Evolutionary conservation across 2,888 invertebrate genomes (phyloP).

Genomic region (Electrophaes corylata): DNA sequence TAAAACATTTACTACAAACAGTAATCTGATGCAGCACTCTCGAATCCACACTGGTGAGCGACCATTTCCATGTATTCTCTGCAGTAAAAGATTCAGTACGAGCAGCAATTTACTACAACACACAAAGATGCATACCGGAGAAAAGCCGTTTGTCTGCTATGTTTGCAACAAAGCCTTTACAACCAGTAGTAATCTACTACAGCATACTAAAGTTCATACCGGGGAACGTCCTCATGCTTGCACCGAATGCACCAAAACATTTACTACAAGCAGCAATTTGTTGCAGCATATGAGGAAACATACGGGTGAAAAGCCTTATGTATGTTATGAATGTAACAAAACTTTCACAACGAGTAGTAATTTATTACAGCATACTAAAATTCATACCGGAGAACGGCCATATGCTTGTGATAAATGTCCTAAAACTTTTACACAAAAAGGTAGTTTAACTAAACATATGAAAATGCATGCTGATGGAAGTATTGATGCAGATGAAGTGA

Average conservation of each 20-base stretch:
- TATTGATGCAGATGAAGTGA: background rate
- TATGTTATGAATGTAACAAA: constrained; percentile 23
- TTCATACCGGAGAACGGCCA: constrained; percentile 14
- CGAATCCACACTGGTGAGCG: constrained; percentile 19
- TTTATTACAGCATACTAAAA: constrained; percentile 14
- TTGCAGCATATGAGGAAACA: constrained; percentile 21
- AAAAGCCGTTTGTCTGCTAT: constrained; percentile 20
- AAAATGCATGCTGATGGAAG: constrained; percentile 14
- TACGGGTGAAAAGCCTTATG: constrained; percentile 16
- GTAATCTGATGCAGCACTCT: constrained; percentile 17
- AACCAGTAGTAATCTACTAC: constrained; percentile 17
- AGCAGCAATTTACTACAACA: constrained; percentile 25
- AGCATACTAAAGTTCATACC: constrained; percentile 13
- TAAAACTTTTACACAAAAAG: constrained; percentile 19
- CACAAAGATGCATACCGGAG: constrained; percentile 22
- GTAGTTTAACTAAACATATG: constrained; percentile 23
- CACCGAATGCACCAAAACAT: background rate
- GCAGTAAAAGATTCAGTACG: constrained; percentile 12
- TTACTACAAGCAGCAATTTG: constrained; percentile 19
- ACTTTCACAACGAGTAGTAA: constrained; percentile 21
- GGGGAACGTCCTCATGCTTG: constrained; percentile 18
- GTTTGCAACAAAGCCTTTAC: constrained; percentile 21
- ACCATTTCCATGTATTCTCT: constrained; percentile 8
- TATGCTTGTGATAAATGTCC: constrained; percentile 25
- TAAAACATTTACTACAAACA: constrained; percentile 19